phyloP scores from a whole-genome alignment of 2,888 invertebrate genomes.

The Margaritifera margaritifera region DNA sequence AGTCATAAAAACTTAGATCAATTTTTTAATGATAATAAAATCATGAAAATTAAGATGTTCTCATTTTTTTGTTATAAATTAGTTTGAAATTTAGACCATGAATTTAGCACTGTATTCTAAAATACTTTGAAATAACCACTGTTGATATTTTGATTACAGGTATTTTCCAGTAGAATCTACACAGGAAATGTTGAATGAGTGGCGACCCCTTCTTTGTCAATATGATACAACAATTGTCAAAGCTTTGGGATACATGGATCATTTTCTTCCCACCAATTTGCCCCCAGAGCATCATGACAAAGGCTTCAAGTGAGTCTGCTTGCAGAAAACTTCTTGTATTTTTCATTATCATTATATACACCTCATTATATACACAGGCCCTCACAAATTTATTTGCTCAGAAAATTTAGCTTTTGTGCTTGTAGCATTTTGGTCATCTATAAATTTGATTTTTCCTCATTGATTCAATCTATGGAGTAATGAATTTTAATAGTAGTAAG shows the following conservation, averaged over 20 bases:
- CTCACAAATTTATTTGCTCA: neutral
- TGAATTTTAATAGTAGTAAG: no score
- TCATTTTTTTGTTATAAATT: no score
- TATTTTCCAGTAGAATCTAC: conserved; percentile 78
- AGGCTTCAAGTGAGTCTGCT: conserved; percentile 76
- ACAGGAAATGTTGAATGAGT: conserved; percentile 88
- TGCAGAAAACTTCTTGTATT: neutral
- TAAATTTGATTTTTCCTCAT: no score
- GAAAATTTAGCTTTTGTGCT: no score
- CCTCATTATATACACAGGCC: neutral
- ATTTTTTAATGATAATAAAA: no score
- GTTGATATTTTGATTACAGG: conserved; percentile 34
- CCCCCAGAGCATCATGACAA: conserved; percentile 76
- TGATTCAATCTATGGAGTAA: no score
- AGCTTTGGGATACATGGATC: conserved; percentile 77
- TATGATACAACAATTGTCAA: conserved; percentile 75
- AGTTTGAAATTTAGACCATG: neutral
- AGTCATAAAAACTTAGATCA: no score
- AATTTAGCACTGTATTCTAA: neutral
- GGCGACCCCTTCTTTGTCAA: conserved; percentile 86
- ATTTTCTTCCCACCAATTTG: conserved; percentile 85
- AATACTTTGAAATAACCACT: neutral
- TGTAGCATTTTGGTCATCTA: no score
- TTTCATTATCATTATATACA: neutral
- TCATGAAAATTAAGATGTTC: no score